Base-by-base conservation (phyloP, 1,140 invertebrate genomes). In the Neotoxoptera formosana region DNA sequence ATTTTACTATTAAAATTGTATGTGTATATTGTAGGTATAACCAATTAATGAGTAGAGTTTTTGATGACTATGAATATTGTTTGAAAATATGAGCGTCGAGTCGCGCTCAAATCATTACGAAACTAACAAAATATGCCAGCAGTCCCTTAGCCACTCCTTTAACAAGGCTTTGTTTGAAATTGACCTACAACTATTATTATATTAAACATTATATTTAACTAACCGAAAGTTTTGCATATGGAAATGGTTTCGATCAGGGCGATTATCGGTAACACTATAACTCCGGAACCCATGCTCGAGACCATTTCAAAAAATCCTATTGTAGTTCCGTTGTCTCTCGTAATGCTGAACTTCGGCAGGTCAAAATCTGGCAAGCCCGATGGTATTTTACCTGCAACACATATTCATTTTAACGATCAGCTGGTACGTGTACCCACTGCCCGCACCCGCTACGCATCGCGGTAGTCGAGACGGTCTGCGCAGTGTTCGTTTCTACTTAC, bases 231-330 rank as follows among this genome's bases (percentile, higher is more conserved):
- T 95, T 98, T 98, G 95, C 97, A 98, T 93, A 98, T 97, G 23
- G 97, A 97, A 90, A 98, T 97, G 94, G 97, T 97, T 95, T 98
- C 98, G 95, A 98, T 96, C n/a, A 98, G 95, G 41, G 97, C 97
- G 93, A 98, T 96, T 25, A 98, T 95, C 2, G 98, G 97, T 76
- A 98, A 95, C 34, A 98, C 97, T 87, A 98, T 95, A 86, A 98
- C 95, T 14, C 97, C 97, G 21, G 97, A 97, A 67, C 97, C 97
- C 94, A 98, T 95, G 94, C 97, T 96, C n/a, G 96, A 95, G 48
- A 97, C 95, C 97, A 98, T 97, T 23, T 97, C 96, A 2, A 96
- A 91, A 94, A 98, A 97, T 83, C 48, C 94, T 93, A 94, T 94
- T 2, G 95, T 95, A 11, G 91, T 93, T 36, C 48, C 76, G 93